Evolutionary conservation across 64 coral and sea anemone species (phyloP), one percentile per base, ranked within the genome.

Genomic region (Hydrozoanthus tunicans): DNA sequence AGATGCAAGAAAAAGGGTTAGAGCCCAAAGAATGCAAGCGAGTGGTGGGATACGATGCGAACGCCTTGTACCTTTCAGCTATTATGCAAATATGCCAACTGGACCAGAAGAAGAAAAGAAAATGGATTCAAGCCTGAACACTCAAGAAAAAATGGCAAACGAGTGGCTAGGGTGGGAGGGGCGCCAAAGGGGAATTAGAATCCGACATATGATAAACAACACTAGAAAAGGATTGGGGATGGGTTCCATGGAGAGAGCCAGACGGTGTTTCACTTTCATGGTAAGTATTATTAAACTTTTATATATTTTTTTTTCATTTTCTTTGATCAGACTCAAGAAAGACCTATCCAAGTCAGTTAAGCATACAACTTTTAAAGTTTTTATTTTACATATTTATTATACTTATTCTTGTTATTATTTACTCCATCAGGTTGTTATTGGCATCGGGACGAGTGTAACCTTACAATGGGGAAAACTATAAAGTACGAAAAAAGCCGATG

Each of bases 1-100:
- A 93, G 20, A 89, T 80, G 76, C 15, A 64, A 70, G 53, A 56
- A 8, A 7, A 77, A 85, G 91, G 91, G 1, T 6, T 65, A 86
- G 81, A 86, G 43, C 43, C 91, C 1, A 85, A 92, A 51, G 20
- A 20, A 20, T 20, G 20, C 20, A 20, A 20, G 20, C 20, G 20
- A 20, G 20, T 20, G 20, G 32, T 43, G 0, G 32, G 32, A 43
- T 43, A 2, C 2, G 32, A 43, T 43, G 32, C 32, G 2, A 43
- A 43, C 2, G 32, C 32, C 0, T 43, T 43, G 32, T 43, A 43
- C 2, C 32, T 43, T 43, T 43, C 0, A 20, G 20, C 20, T 20
- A 20, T 20, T 20, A 20, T 5, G 58, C 60, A 7, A 89, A 89
- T 70, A 5, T 90, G 12, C 61, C 52, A 60, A n/a, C 56, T 59